phyloP scores from a whole-genome alignment of 2,113 vertebrate species.

The Microcebus lehilahytsara region DNA sequence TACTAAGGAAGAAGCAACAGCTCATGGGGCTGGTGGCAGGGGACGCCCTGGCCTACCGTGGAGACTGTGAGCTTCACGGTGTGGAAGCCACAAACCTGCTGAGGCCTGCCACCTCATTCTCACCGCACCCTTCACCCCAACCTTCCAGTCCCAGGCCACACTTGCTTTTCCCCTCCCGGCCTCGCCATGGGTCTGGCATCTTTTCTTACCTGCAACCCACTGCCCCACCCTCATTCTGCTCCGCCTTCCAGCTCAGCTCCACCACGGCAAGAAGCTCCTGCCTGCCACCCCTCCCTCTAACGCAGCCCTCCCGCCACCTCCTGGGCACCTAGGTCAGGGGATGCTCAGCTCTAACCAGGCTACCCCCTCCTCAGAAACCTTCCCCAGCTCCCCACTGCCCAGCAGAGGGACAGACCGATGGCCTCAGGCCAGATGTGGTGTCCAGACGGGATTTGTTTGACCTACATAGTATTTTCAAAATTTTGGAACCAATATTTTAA shows the following conservation, averaged over 20 bases:
- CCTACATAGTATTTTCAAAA: neutral
- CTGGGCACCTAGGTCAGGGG: neutral
- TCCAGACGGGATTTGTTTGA: neutral
- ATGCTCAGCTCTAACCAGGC: neutral
- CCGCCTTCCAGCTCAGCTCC: neutral
- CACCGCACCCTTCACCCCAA: accelerated
- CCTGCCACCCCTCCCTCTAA: neutral
- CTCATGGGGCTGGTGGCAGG: neutral
- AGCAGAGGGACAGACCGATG: neutral
- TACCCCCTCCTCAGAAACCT: neutral
- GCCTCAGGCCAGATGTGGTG: neutral
- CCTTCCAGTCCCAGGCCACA: too few species aligned
- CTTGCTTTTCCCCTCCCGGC: neutral
- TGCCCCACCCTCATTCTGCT: accelerated
- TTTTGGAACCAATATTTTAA: neutral
- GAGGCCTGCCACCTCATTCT: neutral
- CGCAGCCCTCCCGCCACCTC: neutral
- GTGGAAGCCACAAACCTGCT: neutral
- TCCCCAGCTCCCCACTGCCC: neutral
- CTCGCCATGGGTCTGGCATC: neutral
- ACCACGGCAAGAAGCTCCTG: neutral
- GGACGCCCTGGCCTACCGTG: neutral
- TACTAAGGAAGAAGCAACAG: neutral
- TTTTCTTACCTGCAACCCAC: neutral
- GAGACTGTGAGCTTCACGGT: neutral